phyloP scores from a whole-genome alignment of 2,888 invertebrate species.

The Adineta ricciae region DNA sequence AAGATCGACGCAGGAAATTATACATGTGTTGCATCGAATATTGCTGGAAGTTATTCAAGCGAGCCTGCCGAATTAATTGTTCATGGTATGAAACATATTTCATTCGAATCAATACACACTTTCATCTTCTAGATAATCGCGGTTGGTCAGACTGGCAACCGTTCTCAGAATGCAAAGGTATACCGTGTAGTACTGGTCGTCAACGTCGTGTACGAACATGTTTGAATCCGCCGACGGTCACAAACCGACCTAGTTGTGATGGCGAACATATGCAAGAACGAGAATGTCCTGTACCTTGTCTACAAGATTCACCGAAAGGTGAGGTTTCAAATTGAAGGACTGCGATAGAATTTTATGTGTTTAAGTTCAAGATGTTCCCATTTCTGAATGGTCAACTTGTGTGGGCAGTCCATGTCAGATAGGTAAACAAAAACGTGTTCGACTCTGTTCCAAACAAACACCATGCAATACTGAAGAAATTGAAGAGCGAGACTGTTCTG shows the following conservation, averaged over 20 bases:
- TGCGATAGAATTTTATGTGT: neutral
- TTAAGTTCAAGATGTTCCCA: neutral
- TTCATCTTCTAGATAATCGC: conserved; percentile 10
- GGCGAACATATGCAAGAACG: conserved; percentile 23
- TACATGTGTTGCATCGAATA: conserved; percentile 32
- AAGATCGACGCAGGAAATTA: conserved; percentile 29
- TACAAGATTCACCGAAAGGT: neutral
- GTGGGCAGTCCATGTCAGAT: neutral
- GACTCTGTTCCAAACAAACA: neutral
- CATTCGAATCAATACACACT: neutral
- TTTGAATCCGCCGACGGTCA: conserved; percentile 26
- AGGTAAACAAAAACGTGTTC: neutral
- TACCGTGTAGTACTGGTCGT: conserved; percentile 27
- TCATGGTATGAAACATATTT: neutral
- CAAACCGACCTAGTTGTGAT: conserved; percentile 26
- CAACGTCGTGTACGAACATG: conserved; percentile 29
- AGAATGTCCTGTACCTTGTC: conserved; percentile 22
- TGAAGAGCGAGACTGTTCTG: neutral
- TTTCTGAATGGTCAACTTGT: conserved; percentile 11
- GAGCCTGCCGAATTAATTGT: conserved; percentile 24
- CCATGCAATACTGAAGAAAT: neutral
- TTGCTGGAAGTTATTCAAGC: conserved; percentile 22
- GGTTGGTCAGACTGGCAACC: conserved; percentile 25
- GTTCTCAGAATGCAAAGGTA: neutral
- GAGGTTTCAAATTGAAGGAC: neutral